Percentiles rank a stretch among this genome's conserved stretches.
Evolutionary conservation across 2,888 invertebrate species (phyloP).

Genomic region (Agriopis leucophaearia): DNA sequence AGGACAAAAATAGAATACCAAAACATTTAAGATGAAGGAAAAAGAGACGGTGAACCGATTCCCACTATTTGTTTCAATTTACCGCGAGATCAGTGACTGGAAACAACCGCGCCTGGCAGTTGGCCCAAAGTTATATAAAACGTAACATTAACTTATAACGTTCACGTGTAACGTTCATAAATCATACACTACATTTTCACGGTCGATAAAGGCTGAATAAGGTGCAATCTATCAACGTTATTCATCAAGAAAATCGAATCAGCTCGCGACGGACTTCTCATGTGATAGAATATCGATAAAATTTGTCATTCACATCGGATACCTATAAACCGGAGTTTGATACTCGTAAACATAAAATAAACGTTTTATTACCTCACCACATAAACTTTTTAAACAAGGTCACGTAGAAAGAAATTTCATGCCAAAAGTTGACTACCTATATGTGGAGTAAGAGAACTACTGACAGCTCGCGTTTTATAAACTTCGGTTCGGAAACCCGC

Average conservation of each 20-base stretch:
- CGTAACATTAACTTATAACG: conserved; percentile 44
- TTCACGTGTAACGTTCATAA: conserved; percentile 43
- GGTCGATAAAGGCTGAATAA: conserved; percentile 45
- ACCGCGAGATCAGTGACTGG: conserved; percentile 37
- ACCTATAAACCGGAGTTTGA: conserved; percentile 63
- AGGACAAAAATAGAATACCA: conserved; percentile 19
- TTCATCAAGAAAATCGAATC: conserved; percentile 51
- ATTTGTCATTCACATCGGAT: conserved; percentile 60
- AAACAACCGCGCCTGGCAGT: conserved; percentile 44
- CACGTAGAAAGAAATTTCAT: conserved; percentile 68
- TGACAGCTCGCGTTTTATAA: conserved; percentile 69
- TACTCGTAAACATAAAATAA: conserved; percentile 72
- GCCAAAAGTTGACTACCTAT: conserved; percentile 61
- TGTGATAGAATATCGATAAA: conserved; percentile 65
- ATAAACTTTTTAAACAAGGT: conserved; percentile 70
- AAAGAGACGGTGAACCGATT: conserved; percentile 18
- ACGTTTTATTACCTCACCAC: conserved; percentile 68
- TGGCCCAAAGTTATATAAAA: conserved; percentile 44
- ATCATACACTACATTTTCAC: conserved; percentile 46
- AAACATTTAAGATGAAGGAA: conserved; percentile 20
- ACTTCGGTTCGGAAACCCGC: conserved; percentile 62
- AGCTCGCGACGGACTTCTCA: conserved; percentile 50
- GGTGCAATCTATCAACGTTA: conserved; percentile 46
- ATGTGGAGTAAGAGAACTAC: conserved; percentile 59
- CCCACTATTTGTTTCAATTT: conserved; percentile 32